Base-by-base conservation (phyloP, 2,888 invertebrate species). In the Epistrophe grossulariae region DNA sequence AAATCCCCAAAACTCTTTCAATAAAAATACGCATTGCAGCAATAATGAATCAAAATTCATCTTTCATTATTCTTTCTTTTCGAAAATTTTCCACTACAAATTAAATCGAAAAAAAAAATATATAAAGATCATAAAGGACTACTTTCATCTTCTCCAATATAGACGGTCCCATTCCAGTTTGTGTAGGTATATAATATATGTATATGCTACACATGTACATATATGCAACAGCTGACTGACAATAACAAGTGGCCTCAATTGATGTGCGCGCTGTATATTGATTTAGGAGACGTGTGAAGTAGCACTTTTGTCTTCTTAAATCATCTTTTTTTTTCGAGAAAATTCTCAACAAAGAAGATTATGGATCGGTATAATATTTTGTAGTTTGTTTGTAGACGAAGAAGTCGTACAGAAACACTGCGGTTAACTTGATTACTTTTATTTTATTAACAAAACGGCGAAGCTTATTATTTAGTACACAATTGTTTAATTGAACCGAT, bases 1-100 rank as follows among this genome's bases (percentile, higher is more conserved):
- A 84, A 84, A 76, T 80, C 64, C 62, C 79, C 83, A 84, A 79
- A 78, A 66, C 15, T 24, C 64, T 57, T 71, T 71, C 24, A 24
- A 57, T 28, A 28, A 24, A 52, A 50, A 38, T 2, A 70, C 52
- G 31, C 19, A 64, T n/a, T 62, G 78, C 40, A 55, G 35, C 48
- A 48, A 55, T 45, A 48, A 55, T 45, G 31, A 15, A 52, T 17
- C 19, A 19, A 68, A 57, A 19, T 50, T 28, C 59, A 38, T 19
- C 50, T 68, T 83, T 60, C 82, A 72, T 57, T 62, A 40, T 64
- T 50, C 50, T 50, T 35, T 68, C n/a, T 55, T 28, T 68, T 60
- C 15, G 50, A 57, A 79, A 84, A 80, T 52, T 52, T 72, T 68
- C 76, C 76, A 80, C 19, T 80, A 52, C 17, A 40, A 50, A 76